phyloP scores from a whole-genome alignment of 2,888 invertebrate species.

The Pasiphila rectangulata region DNA sequence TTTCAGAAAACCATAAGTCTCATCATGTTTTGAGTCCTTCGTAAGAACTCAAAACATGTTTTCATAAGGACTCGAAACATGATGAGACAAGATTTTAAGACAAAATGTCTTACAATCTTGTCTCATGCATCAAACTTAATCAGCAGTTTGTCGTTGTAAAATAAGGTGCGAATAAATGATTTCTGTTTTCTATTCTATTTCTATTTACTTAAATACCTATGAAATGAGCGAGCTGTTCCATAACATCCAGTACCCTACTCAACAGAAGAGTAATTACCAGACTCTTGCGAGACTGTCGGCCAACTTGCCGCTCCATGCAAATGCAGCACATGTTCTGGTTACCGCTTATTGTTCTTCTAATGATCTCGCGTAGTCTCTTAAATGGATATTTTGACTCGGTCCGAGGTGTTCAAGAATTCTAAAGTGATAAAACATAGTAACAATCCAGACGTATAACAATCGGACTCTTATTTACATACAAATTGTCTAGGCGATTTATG shows the following conservation, averaged over 20 bases:
- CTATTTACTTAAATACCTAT: too few relatives aligned
- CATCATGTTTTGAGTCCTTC: too few relatives aligned
- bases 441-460: not conserved
- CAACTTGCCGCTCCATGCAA: slow-evolving; percentile 23
- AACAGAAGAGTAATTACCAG: slow-evolving; percentile 5
- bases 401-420: not conserved
- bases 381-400: slow-evolving; percentile 13
- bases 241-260: not conserved
- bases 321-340: slow-evolving; percentile 25
- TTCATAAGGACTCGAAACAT: too few relatives aligned
- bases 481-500: not conserved
- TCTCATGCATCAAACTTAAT: too few relatives aligned
- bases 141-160: too few relatives aligned
- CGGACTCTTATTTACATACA: slow-evolving; percentile 9
- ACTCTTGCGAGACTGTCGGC: slow-evolving; percentile 5
- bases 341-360: slow-evolving; percentile 19
- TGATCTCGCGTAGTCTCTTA: slow-evolving; percentile 9
- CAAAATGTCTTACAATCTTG: too few relatives aligned
- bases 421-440: not conserved
- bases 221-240: slow-evolving; percentile 1
- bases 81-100: too few relatives aligned
- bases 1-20: too few relatives aligned
- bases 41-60: too few relatives aligned
- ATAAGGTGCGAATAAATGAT: too few relatives aligned
- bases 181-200: too few relatives aligned